Base-by-base conservation (phyloP, 2,888 invertebrate genomes). In the Hipparchia semele region DNA sequence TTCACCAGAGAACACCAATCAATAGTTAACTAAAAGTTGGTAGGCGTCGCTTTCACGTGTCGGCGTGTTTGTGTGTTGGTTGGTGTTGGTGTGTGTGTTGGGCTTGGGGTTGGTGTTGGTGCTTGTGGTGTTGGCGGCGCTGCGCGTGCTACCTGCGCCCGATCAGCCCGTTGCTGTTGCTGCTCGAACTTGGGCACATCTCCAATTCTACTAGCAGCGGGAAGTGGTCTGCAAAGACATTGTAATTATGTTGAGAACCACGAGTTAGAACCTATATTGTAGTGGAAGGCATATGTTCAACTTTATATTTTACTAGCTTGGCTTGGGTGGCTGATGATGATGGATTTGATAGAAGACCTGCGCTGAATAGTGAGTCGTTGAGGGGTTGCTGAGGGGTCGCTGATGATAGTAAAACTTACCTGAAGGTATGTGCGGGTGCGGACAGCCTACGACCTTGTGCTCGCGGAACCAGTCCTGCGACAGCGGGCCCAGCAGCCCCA, bases 391-490 rank as follows among this genome's bases (percentile, higher is more conserved):
- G 39, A 39, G 2, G 39, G 5, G 39, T 4, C 39, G 39, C 2
- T 39, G 39, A 39, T 39, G 39, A 39, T 39, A 5, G 5, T 51
- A 1, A 2, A 12, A 53, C 33, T 86, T 83, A 96, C 96, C 96
- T 86, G 99, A 99, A 83, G 99, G 99, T 94, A 99, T 96, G 90
- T 99, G 98, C 72, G 99, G 99, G 94, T 99, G 99, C 12, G 99
- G 99, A 91, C 99, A 99, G 78, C 99, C 99, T 76, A 99, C 97
- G 76, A 99, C 98, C 94, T 99, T 99, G 94, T 99, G 98, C 83
- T 98, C 98, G 82, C 96, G 96, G 90, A 98, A 95, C 99, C 99
- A 99, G 77, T 98, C 98, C 81, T 96, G 96, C 77, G 99, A 99
- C 73, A 99, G 94, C 1, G 99, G 98, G 1, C 99, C 99, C 71